Conservation (phyloP, 2,797 vertebrate species). For the Girardinus metallicus region DNA sequence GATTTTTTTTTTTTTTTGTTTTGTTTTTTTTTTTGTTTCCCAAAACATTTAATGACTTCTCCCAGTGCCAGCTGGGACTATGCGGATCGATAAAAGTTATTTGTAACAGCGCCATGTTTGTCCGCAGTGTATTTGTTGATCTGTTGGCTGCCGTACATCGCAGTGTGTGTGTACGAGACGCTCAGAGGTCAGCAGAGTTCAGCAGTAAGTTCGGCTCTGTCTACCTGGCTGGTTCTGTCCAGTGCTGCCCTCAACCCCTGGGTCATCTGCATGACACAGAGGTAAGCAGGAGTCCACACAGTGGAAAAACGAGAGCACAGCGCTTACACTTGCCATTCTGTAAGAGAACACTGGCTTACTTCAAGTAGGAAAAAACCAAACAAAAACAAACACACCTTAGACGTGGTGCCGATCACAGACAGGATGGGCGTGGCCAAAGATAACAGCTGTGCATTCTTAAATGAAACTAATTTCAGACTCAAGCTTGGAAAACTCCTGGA, state of each 20-base stretch:
- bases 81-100: background rate
- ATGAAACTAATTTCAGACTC: background rate
- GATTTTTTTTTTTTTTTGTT: background rate
- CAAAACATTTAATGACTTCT: background rate
- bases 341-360: too few relatives aligned
- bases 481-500: background rate
- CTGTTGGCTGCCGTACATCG: conserved; percentile 82
- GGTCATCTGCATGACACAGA: conserved; percentile 81
- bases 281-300: conserved; percentile 56
- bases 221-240: conserved; percentile 78
- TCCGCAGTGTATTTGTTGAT: conserved; percentile 73
- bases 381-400: too few relatives aligned
- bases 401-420: background rate
- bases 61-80: background rate
- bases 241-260: conserved; percentile 81
- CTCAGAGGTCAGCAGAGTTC: conserved; percentile 62
- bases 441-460: background rate
- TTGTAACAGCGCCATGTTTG: conserved; percentile 5
- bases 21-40: background rate
- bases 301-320: background rate
- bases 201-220: conserved; percentile 52
- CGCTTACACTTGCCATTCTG: background rate
- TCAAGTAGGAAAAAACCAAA: too few relatives aligned
- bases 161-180: conserved; percentile 79
- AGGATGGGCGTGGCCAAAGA: background rate